Evolutionary conservation across 2,113 vertebrate genomes (phyloP).

Genomic region (Poecilia latipinna): DNA sequence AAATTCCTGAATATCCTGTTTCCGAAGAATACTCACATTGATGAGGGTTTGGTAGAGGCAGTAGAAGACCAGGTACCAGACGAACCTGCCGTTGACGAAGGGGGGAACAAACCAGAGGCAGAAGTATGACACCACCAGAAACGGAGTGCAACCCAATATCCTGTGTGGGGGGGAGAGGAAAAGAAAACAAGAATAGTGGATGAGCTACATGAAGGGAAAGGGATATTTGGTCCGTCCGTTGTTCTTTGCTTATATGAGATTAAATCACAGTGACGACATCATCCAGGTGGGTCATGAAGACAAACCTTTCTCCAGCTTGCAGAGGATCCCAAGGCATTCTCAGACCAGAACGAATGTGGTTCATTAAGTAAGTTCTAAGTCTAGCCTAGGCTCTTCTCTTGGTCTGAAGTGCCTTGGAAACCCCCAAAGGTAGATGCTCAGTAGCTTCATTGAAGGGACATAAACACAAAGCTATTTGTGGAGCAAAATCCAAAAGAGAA

Average conservation of each 20-base stretch:
- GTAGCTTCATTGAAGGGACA: no score
- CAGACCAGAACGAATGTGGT: no score
- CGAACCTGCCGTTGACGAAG: constrained; percentile 81
- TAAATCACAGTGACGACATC: neutral
- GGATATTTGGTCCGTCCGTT: neutral
- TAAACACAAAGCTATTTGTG: no score
- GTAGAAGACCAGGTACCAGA: constrained; percentile 92
- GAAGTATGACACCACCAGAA: constrained; percentile 89
- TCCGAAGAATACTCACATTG: constrained; percentile 84
- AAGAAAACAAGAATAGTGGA: fast-evolving
- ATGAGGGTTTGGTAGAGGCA: constrained; percentile 93
- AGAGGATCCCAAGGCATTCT: neutral
- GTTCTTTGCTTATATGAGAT: neutral
- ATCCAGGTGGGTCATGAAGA: neutral
- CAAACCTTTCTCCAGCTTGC: neutral
- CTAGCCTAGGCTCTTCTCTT: no score
- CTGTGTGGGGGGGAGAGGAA: constrained; percentile 67
- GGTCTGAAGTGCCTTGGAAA: no score
- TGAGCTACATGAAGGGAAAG: fast-evolving
- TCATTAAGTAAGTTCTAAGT: no score
- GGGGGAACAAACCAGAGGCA: constrained; percentile 95
- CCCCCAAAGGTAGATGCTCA: neutral
- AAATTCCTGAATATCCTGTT: neutral
- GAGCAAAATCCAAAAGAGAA: no score
- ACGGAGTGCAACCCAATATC: constrained; percentile 92